Base-by-base conservation (phyloP, 1,140 invertebrate genomes). In the Zaprionus vittiger region DNA sequence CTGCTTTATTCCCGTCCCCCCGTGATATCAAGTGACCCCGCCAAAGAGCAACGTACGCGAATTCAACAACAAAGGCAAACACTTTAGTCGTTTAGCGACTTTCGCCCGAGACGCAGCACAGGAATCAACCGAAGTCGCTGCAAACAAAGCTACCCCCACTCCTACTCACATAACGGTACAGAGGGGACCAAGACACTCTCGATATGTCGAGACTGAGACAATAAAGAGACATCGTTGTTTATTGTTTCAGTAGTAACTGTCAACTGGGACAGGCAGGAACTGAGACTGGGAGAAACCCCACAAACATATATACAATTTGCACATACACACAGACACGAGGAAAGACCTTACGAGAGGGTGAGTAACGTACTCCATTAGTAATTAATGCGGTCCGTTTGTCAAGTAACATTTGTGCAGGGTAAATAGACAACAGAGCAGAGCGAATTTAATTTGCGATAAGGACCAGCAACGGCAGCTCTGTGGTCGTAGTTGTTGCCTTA, bases 1-100 rank as follows among this genome's bases (percentile, higher is more conserved):
- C 66, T 65, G 49, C 37, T 15, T 17, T 9, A 47, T 47, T 9
- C 41, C n/a, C 41, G n/a, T 34, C 56, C 60, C 52, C 20, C 11
- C 55, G 63, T 72, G 31, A 70, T 38, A 74, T 64, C 67, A 57
- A 84, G 62, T 84, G 78, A 78, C 41, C 37, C 12, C 37, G 14
- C 37, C 37, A 78, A 60, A 85, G 82, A 79, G 70, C 82, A 85
- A 85, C 82, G 82, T 55, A 44, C 82, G 82, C 70, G 66, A 47
- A 47, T 47, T 47, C 64, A 26, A 20, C 54, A 78, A 84, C 79
- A 84, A 84, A 84, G 82, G 77, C 61, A 61, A 34, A 37, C 78
- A 69, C 66, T 75, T 81, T 44, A 80, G 63, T 83, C 63, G 79
- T 76, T 77, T 70, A 70, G 38, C 68, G 79, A 85, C 82, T 85